Conservation (phyloP, 2,113 vertebrate genomes). For the Channa argus region DNA sequence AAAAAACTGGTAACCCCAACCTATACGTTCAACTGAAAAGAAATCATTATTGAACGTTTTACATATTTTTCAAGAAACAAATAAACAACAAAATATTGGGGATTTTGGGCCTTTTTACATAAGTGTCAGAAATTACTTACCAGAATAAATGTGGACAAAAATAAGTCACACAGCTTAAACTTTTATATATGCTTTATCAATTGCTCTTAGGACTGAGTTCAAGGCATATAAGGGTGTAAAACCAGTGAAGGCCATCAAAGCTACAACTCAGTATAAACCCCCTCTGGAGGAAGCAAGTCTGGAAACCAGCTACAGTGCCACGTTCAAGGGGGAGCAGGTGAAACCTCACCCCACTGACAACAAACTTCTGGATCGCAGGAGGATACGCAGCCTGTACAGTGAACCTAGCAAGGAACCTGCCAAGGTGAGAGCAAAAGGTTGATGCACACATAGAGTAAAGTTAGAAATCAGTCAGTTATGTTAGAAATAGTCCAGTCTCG, state of each 20-base stretch:
- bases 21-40: no score
- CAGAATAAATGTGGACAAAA: not conserved
- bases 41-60: no score
- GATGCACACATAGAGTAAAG: no score
- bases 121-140: not conserved
- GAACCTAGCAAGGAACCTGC: slow-evolving; percentile 89
- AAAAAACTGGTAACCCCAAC: no score
- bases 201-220: slow-evolving; percentile 90
- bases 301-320: slow-evolving; percentile 96
- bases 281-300: slow-evolving; percentile 88
- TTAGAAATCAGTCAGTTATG: no score
- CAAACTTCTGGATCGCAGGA: slow-evolving; percentile 91
- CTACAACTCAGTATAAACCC: slow-evolving; percentile 89
- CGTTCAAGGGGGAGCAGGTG: slow-evolving; percentile 92
- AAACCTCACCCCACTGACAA: slow-evolving; percentile 87
- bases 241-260: slow-evolving; percentile 90
- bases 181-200: not conserved
- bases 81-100: not conserved
- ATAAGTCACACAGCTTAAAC: not conserved
- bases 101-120: not conserved
- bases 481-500: not conserved
- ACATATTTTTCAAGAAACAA: no score
- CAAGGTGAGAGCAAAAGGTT: slow-evolving; percentile 86
- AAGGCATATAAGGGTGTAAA: slow-evolving; percentile 94
- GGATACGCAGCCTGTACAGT: slow-evolving; percentile 96